These are phyloP conservation scores for Otolemur crassicaudatus DNA, from an alignment of 2,797 vertebrate genomes.

Conservation along the genomic window DNA sequence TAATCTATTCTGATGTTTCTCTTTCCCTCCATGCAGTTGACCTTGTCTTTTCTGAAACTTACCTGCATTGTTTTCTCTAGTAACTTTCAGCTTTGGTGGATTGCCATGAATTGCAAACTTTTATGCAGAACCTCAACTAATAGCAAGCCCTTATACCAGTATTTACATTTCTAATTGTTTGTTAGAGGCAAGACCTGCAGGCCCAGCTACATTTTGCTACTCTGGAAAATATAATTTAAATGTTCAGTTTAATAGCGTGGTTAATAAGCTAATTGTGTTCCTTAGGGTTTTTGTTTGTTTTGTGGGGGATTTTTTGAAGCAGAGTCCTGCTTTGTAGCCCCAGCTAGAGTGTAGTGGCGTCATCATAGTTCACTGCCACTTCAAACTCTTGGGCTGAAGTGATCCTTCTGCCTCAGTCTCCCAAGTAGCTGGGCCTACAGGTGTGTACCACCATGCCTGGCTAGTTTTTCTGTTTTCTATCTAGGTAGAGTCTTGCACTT, in stretches of 20 bases:
- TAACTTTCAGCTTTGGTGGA: background rate
- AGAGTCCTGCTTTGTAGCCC: background rate
- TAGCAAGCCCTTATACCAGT: background rate
- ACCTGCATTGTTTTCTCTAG: background rate
- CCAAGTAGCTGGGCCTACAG: background rate
- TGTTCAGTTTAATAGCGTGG: background rate
- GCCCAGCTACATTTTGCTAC: background rate
- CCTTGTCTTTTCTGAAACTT: background rate
- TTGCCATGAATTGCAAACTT: background rate
- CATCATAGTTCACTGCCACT: background rate
- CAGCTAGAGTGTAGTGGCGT: background rate
- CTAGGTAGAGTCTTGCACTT: background rate
- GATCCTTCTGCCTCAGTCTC: background rate
- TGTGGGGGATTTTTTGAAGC: background rate
- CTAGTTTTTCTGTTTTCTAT: background rate
- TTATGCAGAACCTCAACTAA: constrained; percentile 13
- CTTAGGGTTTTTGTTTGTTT: background rate
- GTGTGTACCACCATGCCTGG: background rate
- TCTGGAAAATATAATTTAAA: constrained; percentile 27
- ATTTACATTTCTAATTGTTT: constrained; percentile 10
- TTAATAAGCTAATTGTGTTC: background rate
- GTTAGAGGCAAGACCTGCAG: background rate
- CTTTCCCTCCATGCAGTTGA: background rate
- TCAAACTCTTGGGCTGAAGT: background rate
- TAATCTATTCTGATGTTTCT: background rate